Evolutionary conservation across 2,113 vertebrate species (phyloP), one percentile per base, ranked within the genome.

Genomic region (Catharus fuscescens): DNA sequence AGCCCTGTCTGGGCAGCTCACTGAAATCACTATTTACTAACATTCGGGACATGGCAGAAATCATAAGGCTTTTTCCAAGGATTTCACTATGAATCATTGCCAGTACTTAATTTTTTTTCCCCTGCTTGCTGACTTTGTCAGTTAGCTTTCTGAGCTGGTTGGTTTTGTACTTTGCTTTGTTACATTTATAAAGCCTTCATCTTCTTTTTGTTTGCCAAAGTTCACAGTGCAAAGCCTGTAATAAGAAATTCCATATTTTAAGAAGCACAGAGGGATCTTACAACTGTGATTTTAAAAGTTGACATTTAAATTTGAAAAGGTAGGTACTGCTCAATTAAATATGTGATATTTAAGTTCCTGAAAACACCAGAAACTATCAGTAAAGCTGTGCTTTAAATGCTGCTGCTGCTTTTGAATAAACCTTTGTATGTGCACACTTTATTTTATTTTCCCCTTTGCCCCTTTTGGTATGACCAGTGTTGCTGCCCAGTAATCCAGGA

Each of bases 221-320:
- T 59, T 66, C 0, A 0, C 18, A 29, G 40, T 3, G 3, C 23
- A 25, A 85, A 94, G 54, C 18, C 34, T 14, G 19, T 71, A 38
- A 38, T 36, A 72, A 90, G 57, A 71, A 88, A 86, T 61, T 53
- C 57, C 36, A 2, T 57, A 31, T 67, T 86, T 85, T 67, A 60
- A 73, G 69, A 36, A 85, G 45, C 25, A 48, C 48, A 29, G 44
- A 93, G 56, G n/a, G 54, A 80, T 79, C 72, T 85, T 64, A 52
- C 10, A 60, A 45, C n/a, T 45, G 53, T 36, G 42, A 53, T 79
- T 87, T 64, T 64, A 64, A 65, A 85, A 48, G 48, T 8, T 91
- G 66, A 80, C 76, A 78, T 86, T 87, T 88, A 25, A 59, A 83
- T 84, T 80, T 80, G 38, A 90, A 74, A 95, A 90, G 67, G 34